phyloP scores from a whole-genome alignment of 2,888 invertebrate species.

The Conus canariensis region DNA sequence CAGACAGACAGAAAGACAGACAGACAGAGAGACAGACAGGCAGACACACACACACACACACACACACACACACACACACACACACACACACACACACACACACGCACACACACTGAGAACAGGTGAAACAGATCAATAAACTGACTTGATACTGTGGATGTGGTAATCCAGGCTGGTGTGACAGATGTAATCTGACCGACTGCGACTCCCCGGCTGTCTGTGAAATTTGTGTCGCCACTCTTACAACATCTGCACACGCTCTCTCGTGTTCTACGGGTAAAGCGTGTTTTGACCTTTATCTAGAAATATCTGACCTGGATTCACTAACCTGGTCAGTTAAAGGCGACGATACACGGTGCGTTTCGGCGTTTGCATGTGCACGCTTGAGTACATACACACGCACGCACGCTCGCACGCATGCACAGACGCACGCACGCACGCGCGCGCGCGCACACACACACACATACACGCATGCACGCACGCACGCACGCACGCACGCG shows the following conservation, averaged over 20 bases:
- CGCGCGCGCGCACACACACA: not conserved
- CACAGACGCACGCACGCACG: not conserved
- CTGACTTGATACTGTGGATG: no score
- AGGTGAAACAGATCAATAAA: no score
- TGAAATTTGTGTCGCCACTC: no score
- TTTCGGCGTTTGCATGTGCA: not conserved
- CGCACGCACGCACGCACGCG: not conserved
- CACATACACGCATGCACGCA: not conserved
- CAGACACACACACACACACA: not conserved
- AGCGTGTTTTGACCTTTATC: no score
- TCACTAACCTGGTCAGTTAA: not conserved
- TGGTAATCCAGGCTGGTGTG: no score
- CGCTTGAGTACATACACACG: not conserved
- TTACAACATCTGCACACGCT: no score
- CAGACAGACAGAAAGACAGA: not conserved
- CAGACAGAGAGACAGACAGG: not conserved
- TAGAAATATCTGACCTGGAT: no score
- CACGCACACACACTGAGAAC: not conserved
- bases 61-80: conserved; percentile 2
- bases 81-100: conserved; percentile 30
- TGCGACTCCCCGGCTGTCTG: no score
- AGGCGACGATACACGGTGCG: not conserved
- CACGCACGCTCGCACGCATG: not conserved
- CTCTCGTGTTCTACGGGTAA: no score
- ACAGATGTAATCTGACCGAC: no score